These are phyloP conservation scores for Puffinus mauretanicus DNA, from an alignment of 2,113 vertebrate species.

Conservation along the genomic window DNA sequence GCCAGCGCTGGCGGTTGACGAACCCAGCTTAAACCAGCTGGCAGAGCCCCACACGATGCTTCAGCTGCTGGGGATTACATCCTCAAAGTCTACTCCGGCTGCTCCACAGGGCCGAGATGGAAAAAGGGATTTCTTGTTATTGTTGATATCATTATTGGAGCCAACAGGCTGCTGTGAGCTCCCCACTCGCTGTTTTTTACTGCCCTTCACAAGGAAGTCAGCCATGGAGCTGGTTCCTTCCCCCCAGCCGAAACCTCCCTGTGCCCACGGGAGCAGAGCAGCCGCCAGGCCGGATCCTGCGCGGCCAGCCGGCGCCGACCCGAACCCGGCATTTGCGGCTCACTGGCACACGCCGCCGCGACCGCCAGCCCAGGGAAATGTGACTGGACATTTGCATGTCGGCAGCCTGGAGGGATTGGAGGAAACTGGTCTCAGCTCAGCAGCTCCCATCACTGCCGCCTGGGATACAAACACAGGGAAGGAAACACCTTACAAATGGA, in stretches of 20 bases:
- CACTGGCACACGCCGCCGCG: accelerated
- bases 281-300: accelerated
- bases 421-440: not conserved
- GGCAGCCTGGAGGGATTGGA: not conserved
- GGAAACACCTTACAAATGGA: not conserved
- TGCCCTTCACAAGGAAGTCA: not conserved
- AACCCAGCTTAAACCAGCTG: too few species aligned
- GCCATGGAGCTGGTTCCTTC: not conserved
- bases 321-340: accelerated
- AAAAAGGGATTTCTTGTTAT: too few species aligned
- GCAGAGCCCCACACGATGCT: too few species aligned
- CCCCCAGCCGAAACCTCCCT: not conserved
- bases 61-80: too few species aligned
- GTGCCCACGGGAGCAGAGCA: not conserved
- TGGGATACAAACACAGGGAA: not conserved
- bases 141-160: too few species aligned
- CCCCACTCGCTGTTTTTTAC: not conserved
- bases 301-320: accelerated
- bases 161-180: not conserved
- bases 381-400: not conserved
- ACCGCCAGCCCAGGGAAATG: not conserved
- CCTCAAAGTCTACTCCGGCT: too few species aligned
- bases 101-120: too few species aligned
- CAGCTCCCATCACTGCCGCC: accelerated
- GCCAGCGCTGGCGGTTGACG: too few species aligned